Evolutionary conservation across 2,113 vertebrate species (phyloP).

Genomic region (Seriola dumerili): DNA sequence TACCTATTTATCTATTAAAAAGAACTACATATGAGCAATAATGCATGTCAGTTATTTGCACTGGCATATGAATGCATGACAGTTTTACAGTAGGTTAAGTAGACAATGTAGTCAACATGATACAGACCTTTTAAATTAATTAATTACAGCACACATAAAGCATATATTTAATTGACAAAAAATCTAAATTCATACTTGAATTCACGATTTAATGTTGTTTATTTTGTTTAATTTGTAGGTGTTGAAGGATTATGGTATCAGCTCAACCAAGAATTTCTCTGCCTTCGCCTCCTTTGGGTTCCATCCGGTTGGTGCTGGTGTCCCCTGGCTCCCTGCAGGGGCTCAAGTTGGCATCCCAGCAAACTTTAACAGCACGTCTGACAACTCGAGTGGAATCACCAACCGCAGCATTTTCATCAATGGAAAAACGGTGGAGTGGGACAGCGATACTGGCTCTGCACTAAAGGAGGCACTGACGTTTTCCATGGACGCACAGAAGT

Average conservation of each 20-base stretch:
- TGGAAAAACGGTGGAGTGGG: conserved; percentile 88
- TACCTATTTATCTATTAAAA: not conserved
- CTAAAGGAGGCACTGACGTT: conserved; percentile 88
- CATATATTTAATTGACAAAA: too few species aligned
- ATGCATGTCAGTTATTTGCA: not conserved
- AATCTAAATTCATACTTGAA: too few species aligned
- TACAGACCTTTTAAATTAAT: not conserved
- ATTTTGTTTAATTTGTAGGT: conserved; percentile 72
- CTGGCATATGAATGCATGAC: not conserved
- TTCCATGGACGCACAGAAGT: conserved; percentile 90
- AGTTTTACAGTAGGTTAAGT: not conserved
- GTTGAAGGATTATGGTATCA: conserved; percentile 82
- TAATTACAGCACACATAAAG: not conserved
- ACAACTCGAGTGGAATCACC: conserved; percentile 80
- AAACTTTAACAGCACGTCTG: conserved; percentile 87
- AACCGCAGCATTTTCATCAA: conserved; percentile 86
- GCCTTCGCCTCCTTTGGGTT: conserved; percentile 92
- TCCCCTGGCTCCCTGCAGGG: conserved; percentile 89
- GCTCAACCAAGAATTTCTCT: conserved; percentile 77
- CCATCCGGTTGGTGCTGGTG: conserved; percentile 90
- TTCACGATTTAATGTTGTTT: too few species aligned
- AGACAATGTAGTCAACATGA: not conserved
- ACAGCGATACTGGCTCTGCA: conserved; percentile 79
- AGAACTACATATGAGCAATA: not conserved
- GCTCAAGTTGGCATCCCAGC: conserved; percentile 90